Evolutionary conservation across 1,140 invertebrate genomes (phyloP).

Genomic region (Holotrichia oblita): DNA sequence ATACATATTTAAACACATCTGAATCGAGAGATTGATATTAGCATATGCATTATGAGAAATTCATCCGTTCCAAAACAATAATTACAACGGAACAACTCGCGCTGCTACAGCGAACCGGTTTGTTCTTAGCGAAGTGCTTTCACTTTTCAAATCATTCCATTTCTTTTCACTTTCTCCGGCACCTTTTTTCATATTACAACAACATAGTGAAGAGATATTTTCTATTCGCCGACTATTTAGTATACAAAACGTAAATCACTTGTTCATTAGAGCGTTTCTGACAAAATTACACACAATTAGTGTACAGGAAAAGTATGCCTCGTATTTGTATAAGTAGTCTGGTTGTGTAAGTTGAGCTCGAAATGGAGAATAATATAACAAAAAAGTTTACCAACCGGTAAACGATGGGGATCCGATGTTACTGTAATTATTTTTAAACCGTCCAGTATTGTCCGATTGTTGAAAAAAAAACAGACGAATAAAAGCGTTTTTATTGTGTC

Average conservation of each 20-base stretch:
- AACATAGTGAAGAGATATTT: background rate
- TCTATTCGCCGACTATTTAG: background rate
- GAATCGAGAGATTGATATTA: background rate
- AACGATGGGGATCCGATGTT: background rate
- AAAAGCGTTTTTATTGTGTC: conserved; percentile 32
- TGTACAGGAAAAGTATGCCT: conserved; percentile 11
- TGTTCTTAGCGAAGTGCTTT: conserved; percentile 20
- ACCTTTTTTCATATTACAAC: background rate
- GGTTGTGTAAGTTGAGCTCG: background rate
- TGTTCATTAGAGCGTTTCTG: conserved; percentile 1
- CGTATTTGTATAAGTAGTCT: background rate
- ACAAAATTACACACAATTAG: conserved; percentile 14
- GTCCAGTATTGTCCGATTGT: conserved; percentile 30
- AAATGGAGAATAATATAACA: background rate
- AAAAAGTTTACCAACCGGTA: background rate
- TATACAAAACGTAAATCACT: conserved; percentile 27
- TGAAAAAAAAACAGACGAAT: conserved; percentile 29
- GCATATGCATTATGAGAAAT: conserved; percentile 19
- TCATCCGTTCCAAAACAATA: background rate
- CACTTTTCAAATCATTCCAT: conserved; percentile 34
- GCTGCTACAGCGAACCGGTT: background rate
- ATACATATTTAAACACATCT: no score
- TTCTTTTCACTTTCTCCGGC: conserved; percentile 34
- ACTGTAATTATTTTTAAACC: conserved; percentile 33
- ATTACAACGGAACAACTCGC: background rate